Evolutionary conservation across 2,113 vertebrate genomes (phyloP).

Genomic region (Hystrix cristata): DNA sequence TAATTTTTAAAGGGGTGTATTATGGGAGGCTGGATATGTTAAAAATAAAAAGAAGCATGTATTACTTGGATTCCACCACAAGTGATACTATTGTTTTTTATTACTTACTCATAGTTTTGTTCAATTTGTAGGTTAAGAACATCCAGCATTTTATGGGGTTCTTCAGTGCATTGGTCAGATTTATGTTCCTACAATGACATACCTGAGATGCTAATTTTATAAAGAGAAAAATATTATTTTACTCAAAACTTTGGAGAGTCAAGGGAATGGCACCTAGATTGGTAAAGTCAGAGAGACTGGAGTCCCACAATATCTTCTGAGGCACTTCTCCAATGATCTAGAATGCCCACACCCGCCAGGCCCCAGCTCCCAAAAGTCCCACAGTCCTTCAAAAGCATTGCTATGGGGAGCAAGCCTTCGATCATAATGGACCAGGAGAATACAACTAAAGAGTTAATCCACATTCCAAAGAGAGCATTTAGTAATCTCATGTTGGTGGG

Average conservation of each 20-base stretch:
- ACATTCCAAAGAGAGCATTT: neutral
- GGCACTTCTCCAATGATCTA: neutral
- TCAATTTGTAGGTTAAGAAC: neutral
- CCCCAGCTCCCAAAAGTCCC: neutral
- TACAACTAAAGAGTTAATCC: neutral
- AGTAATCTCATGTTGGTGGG: neutral
- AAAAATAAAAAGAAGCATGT: constrained; percentile 13
- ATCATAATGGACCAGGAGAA: too few relatives aligned
- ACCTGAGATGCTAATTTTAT: neutral
- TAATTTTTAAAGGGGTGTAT: neutral
- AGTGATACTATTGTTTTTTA: neutral
- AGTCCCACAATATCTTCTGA: neutral
- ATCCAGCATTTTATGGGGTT: neutral
- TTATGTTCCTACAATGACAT: neutral
- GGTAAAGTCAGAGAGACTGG: neutral
- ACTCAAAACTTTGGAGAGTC: neutral
- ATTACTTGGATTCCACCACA: neutral
- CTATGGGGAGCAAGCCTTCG: neutral
- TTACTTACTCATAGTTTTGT: neutral
- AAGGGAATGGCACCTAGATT: neutral
- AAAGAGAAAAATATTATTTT: neutral
- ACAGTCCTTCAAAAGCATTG: neutral
- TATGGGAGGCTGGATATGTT: neutral
- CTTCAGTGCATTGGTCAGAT: neutral
- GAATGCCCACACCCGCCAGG: neutral